Evolutionary conservation across 2,888 invertebrate species (phyloP).

Genomic region (Alviniconcha strummeri): DNA sequence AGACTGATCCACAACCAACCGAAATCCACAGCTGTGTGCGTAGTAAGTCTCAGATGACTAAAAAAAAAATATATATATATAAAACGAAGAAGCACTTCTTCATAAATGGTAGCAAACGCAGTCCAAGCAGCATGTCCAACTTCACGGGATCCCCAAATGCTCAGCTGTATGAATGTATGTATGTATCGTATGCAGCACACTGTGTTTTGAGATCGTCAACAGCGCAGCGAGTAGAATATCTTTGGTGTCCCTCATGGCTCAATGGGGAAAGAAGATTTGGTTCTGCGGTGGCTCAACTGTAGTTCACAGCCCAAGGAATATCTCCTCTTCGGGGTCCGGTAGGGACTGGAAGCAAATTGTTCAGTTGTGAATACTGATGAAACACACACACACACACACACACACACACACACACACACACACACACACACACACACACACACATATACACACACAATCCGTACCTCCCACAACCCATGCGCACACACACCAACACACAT

Average conservation of each 20-base stretch:
- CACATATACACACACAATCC: not conserved
- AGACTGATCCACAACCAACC: too few relatives aligned
- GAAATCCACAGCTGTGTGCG: too few relatives aligned
- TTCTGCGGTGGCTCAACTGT: conserved; percentile 41
- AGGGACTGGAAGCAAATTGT: conserved; percentile 44
- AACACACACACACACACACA: not conserved
- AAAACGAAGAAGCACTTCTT: too few relatives aligned
- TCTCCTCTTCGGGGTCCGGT: conserved; percentile 60
- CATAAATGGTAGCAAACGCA: too few relatives aligned
- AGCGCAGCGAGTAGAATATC: not conserved
- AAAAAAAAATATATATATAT: too few relatives aligned
- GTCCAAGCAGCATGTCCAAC: not conserved
- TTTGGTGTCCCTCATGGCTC: not conserved
- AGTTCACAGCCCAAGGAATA: conserved; percentile 65
- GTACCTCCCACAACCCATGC: not conserved
- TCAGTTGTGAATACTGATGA: not conserved
- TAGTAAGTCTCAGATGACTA: too few relatives aligned
- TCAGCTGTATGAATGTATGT: not conserved
- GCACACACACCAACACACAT: not conserved
- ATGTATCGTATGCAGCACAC: not conserved
- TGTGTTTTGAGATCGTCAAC: not conserved
- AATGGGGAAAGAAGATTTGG: too few relatives aligned
- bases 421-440: not conserved
- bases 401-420: not conserved
- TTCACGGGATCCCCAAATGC: not conserved